A percentile compares a stretch with the other conserved stretches of the same genome.
Conservation (phyloP, 2,888 invertebrate species). For the Amiota minor region DNA sequence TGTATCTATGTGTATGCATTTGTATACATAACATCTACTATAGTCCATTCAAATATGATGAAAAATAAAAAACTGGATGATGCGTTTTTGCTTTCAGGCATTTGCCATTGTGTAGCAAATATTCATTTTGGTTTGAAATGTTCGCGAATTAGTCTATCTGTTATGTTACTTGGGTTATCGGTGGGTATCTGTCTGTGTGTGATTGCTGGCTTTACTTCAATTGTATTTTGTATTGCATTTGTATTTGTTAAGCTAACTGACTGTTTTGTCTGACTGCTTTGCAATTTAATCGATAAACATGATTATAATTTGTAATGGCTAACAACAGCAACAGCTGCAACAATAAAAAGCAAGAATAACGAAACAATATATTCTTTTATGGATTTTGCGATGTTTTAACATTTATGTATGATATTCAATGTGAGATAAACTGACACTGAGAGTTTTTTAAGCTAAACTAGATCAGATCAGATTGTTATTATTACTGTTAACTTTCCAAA, state of each 20-base stretch:
- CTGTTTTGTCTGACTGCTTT: background rate
- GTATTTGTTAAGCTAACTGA: slow-evolving; percentile 1
- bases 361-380: too few species aligned
- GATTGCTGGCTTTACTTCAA: background rate
- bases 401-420: too few species aligned
- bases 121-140: slow-evolving; percentile 6
- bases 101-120: slow-evolving; percentile 1
- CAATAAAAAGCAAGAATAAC: too few species aligned
- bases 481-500: too few species aligned
- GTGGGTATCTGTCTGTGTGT: background rate
- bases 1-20: too few species aligned
- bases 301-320: slow-evolving; percentile 59
- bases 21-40: too few species aligned
- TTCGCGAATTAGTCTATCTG: background rate
- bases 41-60: background rate
- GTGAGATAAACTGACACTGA: background rate
- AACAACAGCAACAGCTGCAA: background rate
- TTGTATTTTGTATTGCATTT: too few species aligned
- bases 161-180: background rate
- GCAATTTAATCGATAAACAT: slow-evolving; percentile 57
- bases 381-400: too few species aligned
- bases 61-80: background rate
- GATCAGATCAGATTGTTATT: too few species aligned
- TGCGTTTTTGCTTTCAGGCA: background rate
- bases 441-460: background rate